A percentile compares a stretch with the other conserved stretches of the same genome.
phyloP scores from a whole-genome alignment of 2,113 vertebrate genomes.

The Gila orcuttii region DNA sequence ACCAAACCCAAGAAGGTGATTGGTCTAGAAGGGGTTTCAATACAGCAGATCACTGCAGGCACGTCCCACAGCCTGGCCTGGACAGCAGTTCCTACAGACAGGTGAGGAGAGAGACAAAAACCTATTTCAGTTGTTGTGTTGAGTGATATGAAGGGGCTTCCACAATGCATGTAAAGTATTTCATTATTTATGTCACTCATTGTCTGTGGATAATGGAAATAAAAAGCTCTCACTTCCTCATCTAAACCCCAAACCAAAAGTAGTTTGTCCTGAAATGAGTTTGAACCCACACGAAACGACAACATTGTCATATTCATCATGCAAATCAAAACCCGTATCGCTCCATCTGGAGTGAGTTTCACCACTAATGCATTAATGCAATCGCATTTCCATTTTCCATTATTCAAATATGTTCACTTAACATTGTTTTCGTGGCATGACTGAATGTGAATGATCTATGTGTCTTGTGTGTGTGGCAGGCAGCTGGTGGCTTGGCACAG shows the following conservation, averaged over 20 bases:
- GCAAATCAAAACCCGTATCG: not conserved
- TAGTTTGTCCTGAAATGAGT: not conserved
- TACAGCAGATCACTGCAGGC: slow-evolving; percentile 96
- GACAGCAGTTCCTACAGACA: slow-evolving; percentile 96
- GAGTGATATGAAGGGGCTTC: not conserved
- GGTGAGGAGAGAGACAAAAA: slow-evolving; percentile 71
- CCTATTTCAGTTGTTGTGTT: not conserved
- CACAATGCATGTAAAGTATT: not conserved
- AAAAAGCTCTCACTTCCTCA: not conserved
- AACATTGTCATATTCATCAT: not conserved
- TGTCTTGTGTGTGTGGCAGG: slow-evolving; percentile 65
- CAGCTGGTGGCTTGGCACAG: slow-evolving; percentile 98
- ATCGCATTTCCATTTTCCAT: slow-evolving; percentile 4
- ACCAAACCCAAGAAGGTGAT: slow-evolving; percentile 98
- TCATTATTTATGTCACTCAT: not conserved
- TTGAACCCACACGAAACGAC: not conserved
- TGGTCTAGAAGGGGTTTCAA: slow-evolving; percentile 92
- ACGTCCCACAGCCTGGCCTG: slow-evolving; percentile 96
- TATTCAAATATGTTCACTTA: not conserved
- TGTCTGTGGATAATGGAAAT: not conserved
- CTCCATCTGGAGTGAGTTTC: not conserved
- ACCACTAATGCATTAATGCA: slow-evolving; percentile 22
- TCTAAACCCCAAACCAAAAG: not conserved
- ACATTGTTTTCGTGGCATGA: not conserved
- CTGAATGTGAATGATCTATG: not conserved